Evolutionary conservation across 1,140 invertebrate genomes (phyloP).

Genomic region (Conopomorpha cramerella): DNA sequence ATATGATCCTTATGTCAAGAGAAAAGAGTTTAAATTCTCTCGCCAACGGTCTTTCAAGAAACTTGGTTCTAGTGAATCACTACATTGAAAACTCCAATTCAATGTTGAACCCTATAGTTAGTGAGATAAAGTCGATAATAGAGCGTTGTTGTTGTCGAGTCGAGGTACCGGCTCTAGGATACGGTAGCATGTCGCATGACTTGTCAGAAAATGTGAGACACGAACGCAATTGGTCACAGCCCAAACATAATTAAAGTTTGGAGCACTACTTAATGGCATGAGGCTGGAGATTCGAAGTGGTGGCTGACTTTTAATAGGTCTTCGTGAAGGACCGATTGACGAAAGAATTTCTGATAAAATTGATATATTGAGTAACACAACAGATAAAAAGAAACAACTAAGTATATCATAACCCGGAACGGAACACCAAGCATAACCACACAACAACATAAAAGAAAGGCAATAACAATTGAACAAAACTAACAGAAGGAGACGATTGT

Average conservation of each 20-base stretch:
- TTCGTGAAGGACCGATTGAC: conserved; percentile 48
- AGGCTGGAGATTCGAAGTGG: conserved; percentile 53
- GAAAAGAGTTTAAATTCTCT: conserved; percentile 43
- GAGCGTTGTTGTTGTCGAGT: conserved; percentile 1
- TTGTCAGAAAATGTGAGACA: conserved; percentile 50
- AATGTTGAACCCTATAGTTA: conserved; percentile 24
- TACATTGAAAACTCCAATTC: too few species aligned
- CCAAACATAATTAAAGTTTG: conserved; percentile 60
- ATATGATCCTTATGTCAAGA: conserved; percentile 24
- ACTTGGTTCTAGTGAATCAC: too few species aligned
- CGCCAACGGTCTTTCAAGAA: conserved; percentile 17
- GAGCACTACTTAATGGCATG: conserved; percentile 54
- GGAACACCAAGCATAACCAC: too few species aligned
- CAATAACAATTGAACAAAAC: too few species aligned
- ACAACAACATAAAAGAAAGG: too few species aligned
- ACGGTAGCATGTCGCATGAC: conserved; percentile 58
- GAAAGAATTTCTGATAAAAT: conserved; percentile 46
- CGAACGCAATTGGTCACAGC: conserved; percentile 57
- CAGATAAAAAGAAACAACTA: too few species aligned
- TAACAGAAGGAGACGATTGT: too few species aligned
- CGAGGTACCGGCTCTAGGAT: conserved; percentile 21
- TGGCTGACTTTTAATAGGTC: conserved; percentile 56
- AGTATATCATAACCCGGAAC: too few species aligned
- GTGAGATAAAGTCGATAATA: conserved; percentile 22
- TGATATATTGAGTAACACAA: conserved; percentile 15